phyloP scores from a whole-genome alignment of 1,140 invertebrate genomes.

The Aphaenogaster floridana region DNA sequence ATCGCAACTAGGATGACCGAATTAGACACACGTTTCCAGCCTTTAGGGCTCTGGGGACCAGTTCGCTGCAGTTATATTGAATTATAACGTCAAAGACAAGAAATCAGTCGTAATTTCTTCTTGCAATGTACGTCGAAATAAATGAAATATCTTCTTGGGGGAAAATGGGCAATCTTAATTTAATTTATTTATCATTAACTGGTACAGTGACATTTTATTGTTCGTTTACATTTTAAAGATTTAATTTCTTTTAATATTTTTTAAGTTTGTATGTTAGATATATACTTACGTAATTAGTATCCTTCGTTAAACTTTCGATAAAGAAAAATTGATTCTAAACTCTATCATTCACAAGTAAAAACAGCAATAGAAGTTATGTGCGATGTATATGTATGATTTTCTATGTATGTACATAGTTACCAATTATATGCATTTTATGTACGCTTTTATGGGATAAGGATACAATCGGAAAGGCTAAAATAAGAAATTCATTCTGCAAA shows the following conservation, averaged over 20 bases:
- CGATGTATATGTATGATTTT: slow-evolving; percentile 3
- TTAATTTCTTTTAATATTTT: slow-evolving; percentile 1
- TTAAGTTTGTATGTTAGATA: background rate
- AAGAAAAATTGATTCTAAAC: slow-evolving; percentile 5
- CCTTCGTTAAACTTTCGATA: background rate
- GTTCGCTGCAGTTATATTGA: slow-evolving; percentile 8
- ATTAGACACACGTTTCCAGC: slow-evolving; percentile 7
- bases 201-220: background rate
- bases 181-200: slow-evolving; percentile 8
- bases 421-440: background rate
- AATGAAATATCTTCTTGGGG: background rate
- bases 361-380: background rate
- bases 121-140: slow-evolving; percentile 11
- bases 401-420: background rate
- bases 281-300: background rate
- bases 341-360: slow-evolving; percentile 2
- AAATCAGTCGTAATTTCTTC: slow-evolving; percentile 41
- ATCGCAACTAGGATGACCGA: background rate
- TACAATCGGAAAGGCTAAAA: slow-evolving; percentile 1
- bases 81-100: slow-evolving; percentile 32
- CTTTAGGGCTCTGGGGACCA: background rate
- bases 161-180: background rate
- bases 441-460: background rate
- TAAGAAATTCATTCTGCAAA: slow-evolving; percentile 39
- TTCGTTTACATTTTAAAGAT: background rate